Evolutionary conservation across 2,113 vertebrate species (phyloP).

Genomic region (Etia nguti): DNA sequence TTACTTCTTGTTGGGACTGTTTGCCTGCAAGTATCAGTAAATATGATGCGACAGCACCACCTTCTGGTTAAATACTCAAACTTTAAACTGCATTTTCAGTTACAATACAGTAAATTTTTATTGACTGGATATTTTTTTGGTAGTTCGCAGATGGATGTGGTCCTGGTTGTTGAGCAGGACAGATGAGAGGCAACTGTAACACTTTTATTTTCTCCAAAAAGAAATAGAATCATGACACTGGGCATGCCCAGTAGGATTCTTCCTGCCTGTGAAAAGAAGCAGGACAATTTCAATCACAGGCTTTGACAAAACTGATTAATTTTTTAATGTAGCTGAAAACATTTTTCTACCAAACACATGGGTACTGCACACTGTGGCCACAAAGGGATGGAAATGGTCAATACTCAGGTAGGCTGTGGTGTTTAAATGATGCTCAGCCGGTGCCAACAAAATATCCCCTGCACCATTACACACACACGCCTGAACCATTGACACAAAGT

Average conservation of each 20-base stretch:
- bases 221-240: neutral
- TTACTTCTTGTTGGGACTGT: neutral
- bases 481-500: neutral
- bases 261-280: neutral
- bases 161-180: neutral
- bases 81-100: neutral
- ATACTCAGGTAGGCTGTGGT: neutral
- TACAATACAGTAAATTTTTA: accelerated
- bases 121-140: neutral
- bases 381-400: neutral
- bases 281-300: neutral
- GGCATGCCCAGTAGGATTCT: neutral
- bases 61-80: neutral
- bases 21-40: neutral
- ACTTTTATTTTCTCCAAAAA: neutral
- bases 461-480: neutral
- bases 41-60: neutral
- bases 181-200: neutral
- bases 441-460: neutral
- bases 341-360: neutral
- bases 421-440: neutral
- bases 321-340: neutral
- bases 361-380: neutral
- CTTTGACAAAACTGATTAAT: neutral
- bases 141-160: neutral